Conservation (phyloP, 2,888 invertebrate species). For the Drosophila eohydei region DNA sequence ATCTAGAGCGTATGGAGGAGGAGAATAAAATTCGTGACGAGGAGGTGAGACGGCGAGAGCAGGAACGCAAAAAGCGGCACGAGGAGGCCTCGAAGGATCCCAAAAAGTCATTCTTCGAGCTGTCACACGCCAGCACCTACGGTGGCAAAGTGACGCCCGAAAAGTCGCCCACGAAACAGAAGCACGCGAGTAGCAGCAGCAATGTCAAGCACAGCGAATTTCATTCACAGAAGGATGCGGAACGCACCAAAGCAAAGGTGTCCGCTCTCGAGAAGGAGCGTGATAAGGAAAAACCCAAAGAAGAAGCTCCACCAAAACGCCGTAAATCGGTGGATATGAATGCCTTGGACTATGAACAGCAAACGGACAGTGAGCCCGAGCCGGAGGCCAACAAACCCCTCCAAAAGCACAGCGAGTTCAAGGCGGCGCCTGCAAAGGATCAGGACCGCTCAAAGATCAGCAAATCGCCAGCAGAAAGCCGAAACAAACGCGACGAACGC, state of each 20-base stretch:
- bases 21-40: conserved; percentile 88
- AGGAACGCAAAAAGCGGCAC: conserved; percentile 86
- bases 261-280: conserved; percentile 51
- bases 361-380: conserved; percentile 86
- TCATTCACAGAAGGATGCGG: conserved; percentile 51
- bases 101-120: conserved; percentile 84
- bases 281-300: conserved; percentile 61
- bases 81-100: conserved; percentile 85
- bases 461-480: conserved; percentile 17
- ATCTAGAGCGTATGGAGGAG: conserved; percentile 91
- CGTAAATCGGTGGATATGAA: conserved; percentile 88
- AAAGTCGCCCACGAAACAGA: conserved; percentile 56
- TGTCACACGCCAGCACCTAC: conserved; percentile 85
- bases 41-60: conserved; percentile 86
- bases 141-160: conserved; percentile 83
- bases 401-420: conserved; percentile 36
- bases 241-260: conserved; percentile 40
- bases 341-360: conserved; percentile 89
- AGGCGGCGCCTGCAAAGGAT: conserved; percentile 18
- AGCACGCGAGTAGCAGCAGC: conserved; percentile 64
- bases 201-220: conserved; percentile 60
- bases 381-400: conserved; percentile 83
- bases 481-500: conserved; percentile 50
- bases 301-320: conserved; percentile 64
- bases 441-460: conserved; percentile 36